phyloP scores from a whole-genome alignment of 2,888 invertebrate species.

The Empis stercorea region DNA sequence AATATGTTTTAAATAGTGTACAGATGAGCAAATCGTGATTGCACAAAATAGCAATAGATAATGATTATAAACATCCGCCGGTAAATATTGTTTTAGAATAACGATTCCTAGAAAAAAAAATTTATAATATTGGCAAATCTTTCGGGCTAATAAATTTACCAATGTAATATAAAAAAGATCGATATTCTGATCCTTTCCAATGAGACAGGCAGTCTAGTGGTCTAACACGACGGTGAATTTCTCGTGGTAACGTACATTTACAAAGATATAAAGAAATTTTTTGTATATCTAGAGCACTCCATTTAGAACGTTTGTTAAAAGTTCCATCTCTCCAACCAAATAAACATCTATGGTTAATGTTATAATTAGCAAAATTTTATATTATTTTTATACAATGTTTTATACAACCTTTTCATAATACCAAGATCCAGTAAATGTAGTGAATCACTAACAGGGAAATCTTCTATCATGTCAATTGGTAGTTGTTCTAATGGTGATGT shows the following conservation, averaged over 20 bases:
- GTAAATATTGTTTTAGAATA: constrained; percentile 12
- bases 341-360: too few species aligned
- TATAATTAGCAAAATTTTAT: too few species aligned
- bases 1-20: constrained; percentile 6
- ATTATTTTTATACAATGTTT: too few species aligned
- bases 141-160: too few species aligned
- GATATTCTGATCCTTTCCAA: constrained; percentile 16
- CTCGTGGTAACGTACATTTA: neutral
- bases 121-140: too few species aligned
- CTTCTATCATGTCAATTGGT: constrained; percentile 16
- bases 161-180: constrained; percentile 14
- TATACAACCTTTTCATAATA: too few species aligned
- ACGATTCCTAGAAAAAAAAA: constrained; percentile 10
- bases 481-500: constrained; percentile 7
- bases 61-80: constrained; percentile 5
- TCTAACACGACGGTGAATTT: constrained; percentile 13
- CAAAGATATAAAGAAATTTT: too few species aligned
- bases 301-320: too few species aligned
- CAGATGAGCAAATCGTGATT: constrained; percentile 2
- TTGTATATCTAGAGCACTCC: too few species aligned
- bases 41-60: constrained; percentile 9
- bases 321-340: too few species aligned
- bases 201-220: constrained; percentile 12
- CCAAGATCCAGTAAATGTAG: constrained; percentile 16
- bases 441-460: constrained; percentile 15